phyloP scores from a whole-genome alignment of 1,140 invertebrate species.

The Pentalonia nigronervosa region DNA sequence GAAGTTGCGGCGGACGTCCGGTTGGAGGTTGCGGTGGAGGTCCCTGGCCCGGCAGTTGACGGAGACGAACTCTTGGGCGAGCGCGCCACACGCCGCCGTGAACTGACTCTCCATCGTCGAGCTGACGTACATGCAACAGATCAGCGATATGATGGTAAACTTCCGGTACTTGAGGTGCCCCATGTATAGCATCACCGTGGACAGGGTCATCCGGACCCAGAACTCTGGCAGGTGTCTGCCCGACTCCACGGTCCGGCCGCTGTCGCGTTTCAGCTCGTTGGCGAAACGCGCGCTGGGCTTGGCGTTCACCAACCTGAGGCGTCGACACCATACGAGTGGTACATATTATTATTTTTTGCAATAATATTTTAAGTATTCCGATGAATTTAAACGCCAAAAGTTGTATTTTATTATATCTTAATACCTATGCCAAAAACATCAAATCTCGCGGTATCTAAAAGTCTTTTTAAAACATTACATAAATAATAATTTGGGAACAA shows the following conservation, averaged over 20 bases:
- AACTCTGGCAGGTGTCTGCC: neutral
- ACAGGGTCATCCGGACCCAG: neutral
- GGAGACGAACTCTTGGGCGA: neutral
- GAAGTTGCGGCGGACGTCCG: neutral
- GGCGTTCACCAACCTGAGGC: neutral
- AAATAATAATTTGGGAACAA: no score
- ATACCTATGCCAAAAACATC: no score
- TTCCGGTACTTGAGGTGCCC: neutral
- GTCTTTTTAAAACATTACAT: no score
- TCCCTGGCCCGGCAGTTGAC: neutral
- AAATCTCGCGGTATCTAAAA: no score
- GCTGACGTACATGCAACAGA: neutral
- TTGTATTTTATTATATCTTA: no score
- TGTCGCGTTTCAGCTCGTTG: neutral
- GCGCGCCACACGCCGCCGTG: neutral
- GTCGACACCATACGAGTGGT: no score
- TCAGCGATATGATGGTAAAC: neutral
- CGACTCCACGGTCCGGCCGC: slow-evolving; percentile 34
- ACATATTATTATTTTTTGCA: no score
- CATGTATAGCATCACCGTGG: neutral
- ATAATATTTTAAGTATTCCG: no score
- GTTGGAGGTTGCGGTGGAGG: no score
- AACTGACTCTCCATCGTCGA: neutral
- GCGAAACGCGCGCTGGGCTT: neutral
- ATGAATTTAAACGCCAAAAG: no score